Evolutionary conservation across 2,888 invertebrate species (phyloP).

Genomic region (Mellilla xanthometata): DNA sequence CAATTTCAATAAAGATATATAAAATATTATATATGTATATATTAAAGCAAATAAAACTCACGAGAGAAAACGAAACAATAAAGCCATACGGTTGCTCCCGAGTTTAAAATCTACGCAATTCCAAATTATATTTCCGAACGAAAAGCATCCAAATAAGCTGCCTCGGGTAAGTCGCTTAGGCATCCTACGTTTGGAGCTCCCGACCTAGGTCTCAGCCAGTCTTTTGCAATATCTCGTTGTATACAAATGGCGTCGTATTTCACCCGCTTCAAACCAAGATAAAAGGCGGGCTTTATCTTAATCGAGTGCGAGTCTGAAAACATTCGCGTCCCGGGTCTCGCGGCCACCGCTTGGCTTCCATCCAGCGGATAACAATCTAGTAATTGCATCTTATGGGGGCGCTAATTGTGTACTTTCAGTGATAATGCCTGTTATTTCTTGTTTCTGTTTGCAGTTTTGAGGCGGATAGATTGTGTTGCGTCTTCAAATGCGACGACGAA

Average conservation of each 20-base stretch:
- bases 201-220: constrained; percentile 8
- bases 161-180: no score
- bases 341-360: constrained; percentile 38
- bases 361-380: constrained; percentile 46
- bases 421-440: constrained; percentile 27
- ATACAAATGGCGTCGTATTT: constrained; percentile 32
- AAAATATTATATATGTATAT: no score
- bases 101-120: no score
- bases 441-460: constrained; percentile 12
- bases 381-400: constrained; percentile 47
- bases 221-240: constrained; percentile 30
- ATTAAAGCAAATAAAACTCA: no score
- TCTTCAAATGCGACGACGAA: no score
- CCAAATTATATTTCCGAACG: no score
- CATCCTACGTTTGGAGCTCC: neutral
- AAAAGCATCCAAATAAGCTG: no score
- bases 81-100: no score
- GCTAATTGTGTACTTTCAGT: constrained; percentile 32
- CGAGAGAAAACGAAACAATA: no score
- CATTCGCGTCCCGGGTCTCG: constrained; percentile 22
- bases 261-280: constrained; percentile 29
- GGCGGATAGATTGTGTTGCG: neutral
- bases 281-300: constrained; percentile 31
- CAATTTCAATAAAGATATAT: no score
- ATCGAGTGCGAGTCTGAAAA: constrained; percentile 30